Percentiles rank a stretch among this genome's conserved stretches.
Conservation (phyloP, 2,888 invertebrate species). For the Drosophila nigricruria region DNA sequence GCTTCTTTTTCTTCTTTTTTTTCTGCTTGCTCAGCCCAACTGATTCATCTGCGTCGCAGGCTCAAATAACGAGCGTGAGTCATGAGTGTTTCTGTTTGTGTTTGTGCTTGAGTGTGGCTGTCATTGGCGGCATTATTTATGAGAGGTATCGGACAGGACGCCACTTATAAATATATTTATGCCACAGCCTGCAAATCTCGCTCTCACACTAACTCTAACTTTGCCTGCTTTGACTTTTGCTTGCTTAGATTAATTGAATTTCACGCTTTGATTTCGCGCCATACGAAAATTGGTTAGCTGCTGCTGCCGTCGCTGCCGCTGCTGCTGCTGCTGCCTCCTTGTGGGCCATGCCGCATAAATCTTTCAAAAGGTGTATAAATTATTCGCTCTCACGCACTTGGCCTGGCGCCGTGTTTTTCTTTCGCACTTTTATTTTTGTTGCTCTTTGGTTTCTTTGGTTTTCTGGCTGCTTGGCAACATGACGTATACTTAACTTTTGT, state of each 20-base stretch:
- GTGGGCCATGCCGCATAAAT: conserved; percentile 66
- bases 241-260: conserved; percentile 79
- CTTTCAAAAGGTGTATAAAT: conserved; percentile 79
- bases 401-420: conserved; percentile 40
- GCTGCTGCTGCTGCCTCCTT: conserved; percentile 25
- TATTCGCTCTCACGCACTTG: conserved; percentile 72
- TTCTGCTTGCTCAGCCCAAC: conserved; percentile 66
- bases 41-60: conserved; percentile 69
- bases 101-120: conserved; percentile 29
- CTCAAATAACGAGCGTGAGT: conserved; percentile 64
- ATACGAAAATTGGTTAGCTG: conserved; percentile 50
- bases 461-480: conserved; percentile 34
- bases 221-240: conserved; percentile 8
- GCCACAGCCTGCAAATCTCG: conserved; percentile 34
- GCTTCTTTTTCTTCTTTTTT: background rate
- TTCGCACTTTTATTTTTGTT: conserved; percentile 40
- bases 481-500: conserved; percentile 65
- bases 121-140: conserved; percentile 57
- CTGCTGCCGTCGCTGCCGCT: background rate
- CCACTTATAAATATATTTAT: conserved; percentile 64
- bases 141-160: conserved; percentile 59
- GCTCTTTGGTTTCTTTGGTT: conserved; percentile 18
- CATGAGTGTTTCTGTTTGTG: conserved; percentile 33
- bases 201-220: conserved; percentile 15
- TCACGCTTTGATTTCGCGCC: conserved; percentile 78